Evolutionary conservation across 1,140 invertebrate genomes (phyloP), one percentile per base, ranked within the genome.

Genomic region (Euwallacea fornicatus): DNA sequence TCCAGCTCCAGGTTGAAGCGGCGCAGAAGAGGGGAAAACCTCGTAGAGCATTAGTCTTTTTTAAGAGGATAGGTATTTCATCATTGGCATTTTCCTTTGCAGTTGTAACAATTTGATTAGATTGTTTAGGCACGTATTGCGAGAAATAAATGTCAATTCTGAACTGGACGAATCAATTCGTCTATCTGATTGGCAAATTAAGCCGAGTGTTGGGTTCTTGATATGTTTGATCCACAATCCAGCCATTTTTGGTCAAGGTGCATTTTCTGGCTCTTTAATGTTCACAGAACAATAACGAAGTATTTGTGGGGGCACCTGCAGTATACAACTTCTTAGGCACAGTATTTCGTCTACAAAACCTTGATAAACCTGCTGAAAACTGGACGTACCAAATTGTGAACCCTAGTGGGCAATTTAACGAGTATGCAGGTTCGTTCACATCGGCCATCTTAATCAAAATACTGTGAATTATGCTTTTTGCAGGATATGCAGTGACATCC

Each of bases 401-500:
- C 0, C 74, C 53, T 70, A 65, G 66, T 62, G 73, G 53, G 33
- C 54, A 67, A n/a, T 68, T 62, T 61, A 58, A 54, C n/a, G 41
- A 71, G 66, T 64, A 59, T 42, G 46, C 44, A 42, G 66, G 58
- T 68, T 46, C 54, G 41, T 43, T 7, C 21, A 33, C 21, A 33
- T 33, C 21, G 4, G 7, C n/a, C n/a, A 44, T 11, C 46, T 6
- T 50, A 50, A 50, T 33, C 21, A 33, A 33, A 33, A 33, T 50
- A 6, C n/a, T 50, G 42, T 56, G 60, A 54, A 71, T 44, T 2
- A n/a, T 47, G 13, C 33, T 60, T 64, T 41, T 66, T 80, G 62
- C 72, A 85, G 85, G 86, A 10, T 87, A 86, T 74, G 81, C 85
- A 7, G 79, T 86, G 11, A 83, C 83, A 41, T 84, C 85, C 4